Evolutionary conservation across 2,888 invertebrate genomes (phyloP).

Genomic region (Atherix ibis): DNA sequence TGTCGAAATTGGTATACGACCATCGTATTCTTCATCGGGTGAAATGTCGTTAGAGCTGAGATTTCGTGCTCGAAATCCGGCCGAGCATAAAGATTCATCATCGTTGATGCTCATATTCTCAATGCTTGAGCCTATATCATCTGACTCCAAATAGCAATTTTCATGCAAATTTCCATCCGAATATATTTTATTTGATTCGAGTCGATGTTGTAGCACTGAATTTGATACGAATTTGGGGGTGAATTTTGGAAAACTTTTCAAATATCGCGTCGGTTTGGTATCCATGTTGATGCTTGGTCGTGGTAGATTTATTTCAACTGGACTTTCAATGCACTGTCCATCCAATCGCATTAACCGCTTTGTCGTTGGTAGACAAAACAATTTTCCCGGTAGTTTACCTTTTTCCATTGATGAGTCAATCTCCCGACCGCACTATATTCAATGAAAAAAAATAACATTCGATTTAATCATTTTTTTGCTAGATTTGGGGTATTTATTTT

Average conservation of each 20-base stretch:
- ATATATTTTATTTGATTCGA: not conserved
- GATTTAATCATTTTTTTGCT: too few species aligned
- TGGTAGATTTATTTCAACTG: conserved; percentile 28
- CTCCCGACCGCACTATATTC: conserved; percentile 26
- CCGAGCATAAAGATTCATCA: conserved; percentile 19
- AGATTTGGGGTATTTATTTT: too few species aligned
- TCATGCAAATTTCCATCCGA: not conserved
- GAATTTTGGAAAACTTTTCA: conserved; percentile 29
- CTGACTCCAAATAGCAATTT: conserved; percentile 19
- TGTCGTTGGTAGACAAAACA: conserved; percentile 29
- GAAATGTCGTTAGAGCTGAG: conserved; percentile 13
- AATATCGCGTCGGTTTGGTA: conserved; percentile 27
- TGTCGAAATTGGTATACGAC: not conserved
- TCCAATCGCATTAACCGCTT: conserved; percentile 32
- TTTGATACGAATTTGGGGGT: conserved; percentile 25
- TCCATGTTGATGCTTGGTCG: conserved; percentile 27
- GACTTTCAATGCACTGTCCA: conserved; percentile 30
- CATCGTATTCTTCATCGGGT: conserved; percentile 8
- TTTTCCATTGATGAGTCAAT: conserved; percentile 25
- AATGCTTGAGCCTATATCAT: conserved; percentile 27
- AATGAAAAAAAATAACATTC: not conserved
- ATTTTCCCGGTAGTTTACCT: conserved; percentile 22
- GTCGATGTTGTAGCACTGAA: conserved; percentile 16
- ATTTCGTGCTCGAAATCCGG: conserved; percentile 15
- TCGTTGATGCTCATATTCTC: conserved; percentile 29